A percentile compares a stretch with the other conserved stretches of the same genome.
Conservation (phyloP, 1,140 invertebrate genomes). For the Drosophila equinoxialis region DNA sequence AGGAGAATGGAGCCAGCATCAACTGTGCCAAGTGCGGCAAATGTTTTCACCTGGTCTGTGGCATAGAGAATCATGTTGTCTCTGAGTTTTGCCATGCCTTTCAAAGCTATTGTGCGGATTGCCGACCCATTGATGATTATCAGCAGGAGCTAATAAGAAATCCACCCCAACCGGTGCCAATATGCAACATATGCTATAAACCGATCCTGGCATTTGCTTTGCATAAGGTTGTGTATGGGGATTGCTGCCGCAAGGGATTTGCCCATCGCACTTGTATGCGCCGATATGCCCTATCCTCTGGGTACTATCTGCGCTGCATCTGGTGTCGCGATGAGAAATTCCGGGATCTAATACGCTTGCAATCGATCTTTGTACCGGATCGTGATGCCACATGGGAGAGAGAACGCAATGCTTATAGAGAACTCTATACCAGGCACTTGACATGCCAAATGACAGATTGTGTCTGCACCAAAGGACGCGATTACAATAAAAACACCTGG, state of each 20-base stretch:
- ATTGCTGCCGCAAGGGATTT: conserved; percentile 68
- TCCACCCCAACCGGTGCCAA: conserved; percentile 8
- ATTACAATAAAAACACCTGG: conserved; percentile 36
- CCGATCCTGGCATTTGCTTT: conserved; percentile 23
- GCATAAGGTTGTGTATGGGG: conserved; percentile 33
- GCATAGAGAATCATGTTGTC: conserved; percentile 27
- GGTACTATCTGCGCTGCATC: conserved; percentile 71
- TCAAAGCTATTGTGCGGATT: conserved; percentile 45
- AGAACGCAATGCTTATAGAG: conserved; percentile 50
- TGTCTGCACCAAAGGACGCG: conserved; percentile 47
- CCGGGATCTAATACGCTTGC: conserved; percentile 44
- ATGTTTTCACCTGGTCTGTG: conserved; percentile 57
- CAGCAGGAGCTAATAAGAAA: conserved; percentile 17
- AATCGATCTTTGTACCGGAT: conserved; percentile 70
- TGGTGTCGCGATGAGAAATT: conserved; percentile 64
- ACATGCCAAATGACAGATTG: conserved; percentile 53
- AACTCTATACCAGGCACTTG: conserved; percentile 47
- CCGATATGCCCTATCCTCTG: conserved; percentile 55
- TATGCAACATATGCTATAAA: conserved; percentile 56
- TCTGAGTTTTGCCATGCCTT: conserved; percentile 47
- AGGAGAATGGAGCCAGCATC: conserved; percentile 39
- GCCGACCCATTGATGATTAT: conserved; percentile 49
- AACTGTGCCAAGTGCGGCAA: conserved; percentile 46
- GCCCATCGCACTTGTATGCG: conserved; percentile 62
- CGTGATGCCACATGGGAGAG: conserved; percentile 71